These are phyloP conservation scores for Leucoptera coffeella DNA, from an alignment of 2,888 invertebrate genomes.

Conservation along the genomic window DNA sequence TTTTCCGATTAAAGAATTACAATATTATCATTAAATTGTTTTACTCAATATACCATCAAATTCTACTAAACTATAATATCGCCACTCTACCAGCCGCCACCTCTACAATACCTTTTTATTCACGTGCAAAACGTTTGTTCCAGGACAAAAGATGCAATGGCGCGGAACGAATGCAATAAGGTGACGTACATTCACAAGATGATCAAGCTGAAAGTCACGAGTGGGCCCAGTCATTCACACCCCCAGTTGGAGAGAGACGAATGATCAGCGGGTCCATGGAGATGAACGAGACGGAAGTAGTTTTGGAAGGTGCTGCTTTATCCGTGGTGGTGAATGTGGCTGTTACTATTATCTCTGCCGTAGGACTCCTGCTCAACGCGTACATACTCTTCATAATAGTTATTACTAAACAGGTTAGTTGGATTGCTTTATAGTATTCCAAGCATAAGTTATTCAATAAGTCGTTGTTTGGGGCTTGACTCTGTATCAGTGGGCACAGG, in stretches of 20 bases:
- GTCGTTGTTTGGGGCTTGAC: no score
- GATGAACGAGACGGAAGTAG: constrained; percentile 39
- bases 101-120: no score
- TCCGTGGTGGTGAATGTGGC: constrained; percentile 61
- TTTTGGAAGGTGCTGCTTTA: constrained; percentile 55
- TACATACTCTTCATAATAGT: constrained; percentile 69
- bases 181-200: no score
- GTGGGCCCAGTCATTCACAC: constrained; percentile 14
- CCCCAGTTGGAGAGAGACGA: constrained; percentile 15
- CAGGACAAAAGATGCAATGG: constrained; percentile 17
- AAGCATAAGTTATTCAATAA: no score
- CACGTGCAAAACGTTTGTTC: constrained; percentile 1
- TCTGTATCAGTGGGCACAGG: no score
- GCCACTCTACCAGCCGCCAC: no score
- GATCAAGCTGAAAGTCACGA: constrained; percentile 4
- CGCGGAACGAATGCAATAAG: constrained; percentile 38
- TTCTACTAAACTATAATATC: no score
- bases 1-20: no score
- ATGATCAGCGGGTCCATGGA: constrained; percentile 19
- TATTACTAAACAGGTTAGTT: constrained; percentile 61
- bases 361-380: constrained; percentile 68
- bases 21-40: no score
- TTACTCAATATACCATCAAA: no score
- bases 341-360: constrained; percentile 61
- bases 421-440: not conserved